Evolutionary conservation across 1,140 invertebrate species (phyloP).

Genomic region (Cotesia chilonis): DNA sequence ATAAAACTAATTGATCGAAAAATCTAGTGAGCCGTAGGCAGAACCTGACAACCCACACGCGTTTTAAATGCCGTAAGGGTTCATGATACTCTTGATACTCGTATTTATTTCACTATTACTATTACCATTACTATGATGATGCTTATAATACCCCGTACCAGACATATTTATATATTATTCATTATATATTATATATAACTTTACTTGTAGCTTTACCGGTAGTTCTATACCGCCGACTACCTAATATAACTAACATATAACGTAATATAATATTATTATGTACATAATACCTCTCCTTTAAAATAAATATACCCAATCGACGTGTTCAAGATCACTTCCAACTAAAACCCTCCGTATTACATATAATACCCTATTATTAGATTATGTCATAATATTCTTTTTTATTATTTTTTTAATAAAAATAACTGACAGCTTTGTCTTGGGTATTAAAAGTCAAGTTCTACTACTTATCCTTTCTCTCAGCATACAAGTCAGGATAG

Average conservation of each 20-base stretch:
- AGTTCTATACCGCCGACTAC: too few relatives aligned
- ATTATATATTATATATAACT: too few relatives aligned
- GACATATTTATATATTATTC: too few relatives aligned
- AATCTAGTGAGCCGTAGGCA: neutral
- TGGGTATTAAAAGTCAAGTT: conserved; percentile 7
- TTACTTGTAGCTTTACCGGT: too few relatives aligned
- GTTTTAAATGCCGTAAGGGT: too few relatives aligned
- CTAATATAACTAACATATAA: too few relatives aligned
- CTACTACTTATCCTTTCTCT: conserved; percentile 1
- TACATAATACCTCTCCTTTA: too few relatives aligned
- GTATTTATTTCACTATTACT: too few relatives aligned
- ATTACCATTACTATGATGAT: too few relatives aligned
- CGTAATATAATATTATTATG: too few relatives aligned
- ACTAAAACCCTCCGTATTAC: neutral
- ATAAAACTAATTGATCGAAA: neutral
- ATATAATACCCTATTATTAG: neutral
- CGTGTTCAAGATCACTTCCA: conserved; percentile 18
- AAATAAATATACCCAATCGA: conserved; percentile 19
- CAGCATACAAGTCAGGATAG: conserved; percentile 6
- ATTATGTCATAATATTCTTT: neutral
- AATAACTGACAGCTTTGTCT: conserved; percentile 18
- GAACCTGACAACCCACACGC: conserved; percentile 2
- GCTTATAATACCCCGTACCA: too few relatives aligned
- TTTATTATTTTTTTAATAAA: neutral
- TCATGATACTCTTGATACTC: too few relatives aligned